phyloP scores from a whole-genome alignment of 92 coral and sea anemone genomes.

The Porites divaricata region DNA sequence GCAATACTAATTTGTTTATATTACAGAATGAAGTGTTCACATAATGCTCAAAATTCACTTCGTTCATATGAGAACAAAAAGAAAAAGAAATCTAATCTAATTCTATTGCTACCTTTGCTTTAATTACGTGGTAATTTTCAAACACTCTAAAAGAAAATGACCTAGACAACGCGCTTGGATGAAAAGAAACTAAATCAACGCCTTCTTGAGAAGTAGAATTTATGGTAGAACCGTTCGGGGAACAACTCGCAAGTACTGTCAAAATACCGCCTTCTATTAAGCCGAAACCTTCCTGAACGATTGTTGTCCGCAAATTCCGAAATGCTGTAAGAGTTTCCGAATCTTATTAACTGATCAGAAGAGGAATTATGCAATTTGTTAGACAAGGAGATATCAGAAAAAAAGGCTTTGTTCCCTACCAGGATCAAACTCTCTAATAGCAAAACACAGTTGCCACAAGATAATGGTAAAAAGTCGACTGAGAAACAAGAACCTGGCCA shows the following conservation, averaged over 20 bases:
- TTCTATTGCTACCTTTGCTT: not conserved
- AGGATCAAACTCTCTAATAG: not conserved
- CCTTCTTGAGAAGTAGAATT: not conserved
- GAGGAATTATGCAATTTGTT: not conserved
- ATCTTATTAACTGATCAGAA: not conserved
- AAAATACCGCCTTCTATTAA: too few species aligned
- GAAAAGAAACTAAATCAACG: not conserved
- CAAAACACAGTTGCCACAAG: too few species aligned
- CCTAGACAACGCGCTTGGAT: not conserved
- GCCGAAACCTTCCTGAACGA: too few species aligned
- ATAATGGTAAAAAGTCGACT: not conserved
- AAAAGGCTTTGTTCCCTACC: not conserved
- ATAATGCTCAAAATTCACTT: not conserved
- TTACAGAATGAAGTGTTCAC: slow-evolving; percentile 1
- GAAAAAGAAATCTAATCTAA: not conserved
- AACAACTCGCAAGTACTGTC: not conserved
- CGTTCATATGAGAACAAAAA: not conserved
- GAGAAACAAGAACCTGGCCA: not conserved
- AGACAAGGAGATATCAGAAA: not conserved
- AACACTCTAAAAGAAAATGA: not conserved
- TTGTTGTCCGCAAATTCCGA: not conserved
- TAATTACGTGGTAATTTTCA: not conserved
- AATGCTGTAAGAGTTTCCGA: not conserved
- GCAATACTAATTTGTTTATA: slow-evolving; percentile 24
- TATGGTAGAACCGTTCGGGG: not conserved